A percentile compares a stretch with the other conserved stretches of the same genome.
phyloP scores from a whole-genome alignment of 1,140 invertebrate genomes.

The Agrypnia vestita region DNA sequence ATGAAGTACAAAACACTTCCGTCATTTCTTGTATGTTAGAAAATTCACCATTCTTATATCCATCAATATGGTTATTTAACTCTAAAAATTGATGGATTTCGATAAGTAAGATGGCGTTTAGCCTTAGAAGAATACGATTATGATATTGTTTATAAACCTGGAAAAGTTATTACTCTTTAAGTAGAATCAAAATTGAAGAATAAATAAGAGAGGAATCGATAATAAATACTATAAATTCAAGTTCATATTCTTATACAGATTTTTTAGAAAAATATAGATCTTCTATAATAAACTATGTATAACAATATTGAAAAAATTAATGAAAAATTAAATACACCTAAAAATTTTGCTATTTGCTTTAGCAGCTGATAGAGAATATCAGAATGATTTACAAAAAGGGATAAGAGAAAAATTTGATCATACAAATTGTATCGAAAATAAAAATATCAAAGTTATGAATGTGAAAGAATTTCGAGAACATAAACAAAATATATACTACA shows the following conservation, averaged over 20 bases:
- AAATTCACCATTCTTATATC: slow-evolving; percentile 70
- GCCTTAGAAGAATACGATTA: slow-evolving; percentile 68
- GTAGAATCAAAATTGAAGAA: slow-evolving; percentile 54
- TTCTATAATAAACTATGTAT: slow-evolving; percentile 7
- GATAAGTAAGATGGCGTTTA: slow-evolving; percentile 71
- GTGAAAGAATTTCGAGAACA: too few relatives aligned
- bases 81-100: slow-evolving; percentile 68
- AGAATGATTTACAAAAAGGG: too few relatives aligned
- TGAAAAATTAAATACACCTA: slow-evolving; percentile 5
- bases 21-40: slow-evolving; percentile 68
- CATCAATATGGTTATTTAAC: slow-evolving; percentile 68
- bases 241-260: slow-evolving; percentile 24
- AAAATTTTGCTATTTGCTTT: slow-evolving; percentile 35
- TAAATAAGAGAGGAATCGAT: slow-evolving; percentile 18
- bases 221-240: slow-evolving; percentile 13
- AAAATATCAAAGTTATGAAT: not conserved
- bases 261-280: too few relatives aligned
- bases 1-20: slow-evolving; percentile 68
- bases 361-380: slow-evolving; percentile 29
- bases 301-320: too few relatives aligned
- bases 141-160: slow-evolving; percentile 68
- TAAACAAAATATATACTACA: not conserved
- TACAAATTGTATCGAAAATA: too few relatives aligned
- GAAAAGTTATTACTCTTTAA: slow-evolving; percentile 65
- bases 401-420: too few relatives aligned